Evolutionary conservation across 1,140 invertebrate species (phyloP), one percentile per base, ranked within the genome.

Genomic region (Metopolophium dirhodum): DNA sequence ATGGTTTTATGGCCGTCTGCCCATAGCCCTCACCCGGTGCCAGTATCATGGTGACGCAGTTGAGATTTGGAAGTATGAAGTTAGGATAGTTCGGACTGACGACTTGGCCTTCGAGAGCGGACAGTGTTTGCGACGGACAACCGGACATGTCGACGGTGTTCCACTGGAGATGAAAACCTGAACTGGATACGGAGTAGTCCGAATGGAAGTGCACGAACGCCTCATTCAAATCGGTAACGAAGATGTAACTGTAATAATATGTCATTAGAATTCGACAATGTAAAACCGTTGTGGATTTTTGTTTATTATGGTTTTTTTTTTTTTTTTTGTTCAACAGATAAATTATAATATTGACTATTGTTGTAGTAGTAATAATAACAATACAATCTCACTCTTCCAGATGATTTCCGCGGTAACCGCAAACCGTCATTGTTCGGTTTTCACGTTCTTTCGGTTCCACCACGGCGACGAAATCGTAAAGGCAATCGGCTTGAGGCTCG

Each of bases 401-500:
- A 51, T 93, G 54, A 51, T 45, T 93, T 3, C 91, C 91, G 82
- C 91, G 91, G 37, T 93, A 93, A 37, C 91, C 91, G 26, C 91
- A 93, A 9, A 93, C 49, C 26, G 82, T 93, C 91, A 93, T 85
- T 22, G 91, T 85, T 45, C 94, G 57, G 45, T 92, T 90, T 49
- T 93, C 93, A 6, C 87, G 86, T 57, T 96, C 95, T 94, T 96
- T 96, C 7, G 14, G 37, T 57, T 93, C 91, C 49, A 54, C 23
- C 35, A 93, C 91, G 4, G 91, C 26, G 45, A 98, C 95, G 95
- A 96, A 97, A 95, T 98, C 97, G 95, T 98, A 98, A 0, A 98
- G 95, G 94, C 97, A 98, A 93, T 97, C 96, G 41, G 96, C 95
- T 95, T 98, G 97, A 93, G 95, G 96, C 94, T 98, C 97, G 20